Evolutionary conservation across 30 jellyfish, hydroid and myxozoan genomes (phyloP).

Genomic region (Hydractinia symbiolongicarpus): DNA sequence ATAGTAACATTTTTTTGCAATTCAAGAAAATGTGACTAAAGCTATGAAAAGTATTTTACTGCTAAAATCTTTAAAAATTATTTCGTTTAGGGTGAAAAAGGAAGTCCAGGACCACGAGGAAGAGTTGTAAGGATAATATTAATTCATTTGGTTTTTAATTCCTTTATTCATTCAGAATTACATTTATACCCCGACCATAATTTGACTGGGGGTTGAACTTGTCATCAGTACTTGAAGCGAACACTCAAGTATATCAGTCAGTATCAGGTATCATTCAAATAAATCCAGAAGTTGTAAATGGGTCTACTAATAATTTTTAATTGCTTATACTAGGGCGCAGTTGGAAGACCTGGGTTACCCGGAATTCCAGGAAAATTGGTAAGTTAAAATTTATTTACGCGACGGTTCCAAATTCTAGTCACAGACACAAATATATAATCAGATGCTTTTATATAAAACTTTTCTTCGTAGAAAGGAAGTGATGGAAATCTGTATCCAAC

Average conservation of each 20-base stretch:
- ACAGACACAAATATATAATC: no score
- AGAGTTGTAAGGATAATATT: conserved; percentile 48
- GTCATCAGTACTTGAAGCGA: no score
- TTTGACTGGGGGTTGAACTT: no score
- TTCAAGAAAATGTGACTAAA: background rate
- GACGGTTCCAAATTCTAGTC: no score
- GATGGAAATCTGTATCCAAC: conserved; percentile 70
- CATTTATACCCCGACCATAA: no score
- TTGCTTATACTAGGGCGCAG: conserved; percentile 50
- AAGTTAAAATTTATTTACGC: conserved; percentile 5
- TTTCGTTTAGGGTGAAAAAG: conserved; percentile 53
- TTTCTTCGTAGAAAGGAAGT: conserved; percentile 44
- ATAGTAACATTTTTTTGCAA: background rate
- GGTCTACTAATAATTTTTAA: background rate
- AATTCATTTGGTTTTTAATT: background rate
- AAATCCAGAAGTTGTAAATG: no score
- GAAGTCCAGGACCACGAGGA: conserved; percentile 75
- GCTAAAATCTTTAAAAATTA: background rate
- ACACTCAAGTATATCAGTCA: no score
- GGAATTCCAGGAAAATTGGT: conserved; percentile 94
- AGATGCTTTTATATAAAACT: background rate
- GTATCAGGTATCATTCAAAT: no score
- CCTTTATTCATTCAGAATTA: background rate
- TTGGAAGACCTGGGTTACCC: conserved; percentile 91
- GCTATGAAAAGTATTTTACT: background rate